These are phyloP conservation scores for Mesorhabditis spiculigera DNA, from an alignment of 2,888 invertebrate species.

Conservation along the genomic window DNA sequence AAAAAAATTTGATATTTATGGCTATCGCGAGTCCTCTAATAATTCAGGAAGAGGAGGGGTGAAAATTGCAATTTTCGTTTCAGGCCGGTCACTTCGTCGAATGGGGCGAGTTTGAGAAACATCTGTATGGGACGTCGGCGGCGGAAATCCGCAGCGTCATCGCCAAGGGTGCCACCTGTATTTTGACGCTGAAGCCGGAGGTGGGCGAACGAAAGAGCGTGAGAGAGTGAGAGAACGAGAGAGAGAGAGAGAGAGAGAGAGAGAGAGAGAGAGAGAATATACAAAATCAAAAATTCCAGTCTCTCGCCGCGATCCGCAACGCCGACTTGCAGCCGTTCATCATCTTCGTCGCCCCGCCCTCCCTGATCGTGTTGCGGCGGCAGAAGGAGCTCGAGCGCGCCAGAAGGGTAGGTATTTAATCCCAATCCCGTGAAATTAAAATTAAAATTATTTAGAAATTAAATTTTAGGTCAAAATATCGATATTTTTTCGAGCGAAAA, in stretches of 20 bases:
- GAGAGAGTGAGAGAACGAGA: no score
- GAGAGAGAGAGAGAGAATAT: background rate
- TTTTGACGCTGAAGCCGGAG: conserved; percentile 86
- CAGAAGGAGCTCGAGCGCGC: conserved; percentile 82
- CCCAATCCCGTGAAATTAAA: conserved; percentile 3
- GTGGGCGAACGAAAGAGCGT: conserved; percentile 55
- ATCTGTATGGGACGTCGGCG: conserved; percentile 90
- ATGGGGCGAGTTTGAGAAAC: conserved; percentile 94
- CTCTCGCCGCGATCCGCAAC: conserved; percentile 81
- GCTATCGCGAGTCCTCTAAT: no score
- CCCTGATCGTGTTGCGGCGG: conserved; percentile 78
- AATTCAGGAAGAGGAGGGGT: no score
- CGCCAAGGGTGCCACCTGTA: conserved; percentile 91
- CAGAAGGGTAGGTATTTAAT: conserved; percentile 64
- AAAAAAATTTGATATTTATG: no score
- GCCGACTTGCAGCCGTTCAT: conserved; percentile 96
- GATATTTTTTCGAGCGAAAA: no score
- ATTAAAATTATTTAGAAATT: background rate
- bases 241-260: background rate
- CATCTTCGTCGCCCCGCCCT: conserved; percentile 92
- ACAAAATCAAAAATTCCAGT: conserved; percentile 66
- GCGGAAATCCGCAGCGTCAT: conserved; percentile 91
- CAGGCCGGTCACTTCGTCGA: conserved; percentile 81
- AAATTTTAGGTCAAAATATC: conserved; percentile 4
- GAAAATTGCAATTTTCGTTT: background rate